Percentiles rank a stretch among this genome's conserved stretches.
These are phyloP conservation scores for Grantiella picta DNA, from an alignment of 2,113 vertebrate genomes.

Conservation along the genomic window DNA sequence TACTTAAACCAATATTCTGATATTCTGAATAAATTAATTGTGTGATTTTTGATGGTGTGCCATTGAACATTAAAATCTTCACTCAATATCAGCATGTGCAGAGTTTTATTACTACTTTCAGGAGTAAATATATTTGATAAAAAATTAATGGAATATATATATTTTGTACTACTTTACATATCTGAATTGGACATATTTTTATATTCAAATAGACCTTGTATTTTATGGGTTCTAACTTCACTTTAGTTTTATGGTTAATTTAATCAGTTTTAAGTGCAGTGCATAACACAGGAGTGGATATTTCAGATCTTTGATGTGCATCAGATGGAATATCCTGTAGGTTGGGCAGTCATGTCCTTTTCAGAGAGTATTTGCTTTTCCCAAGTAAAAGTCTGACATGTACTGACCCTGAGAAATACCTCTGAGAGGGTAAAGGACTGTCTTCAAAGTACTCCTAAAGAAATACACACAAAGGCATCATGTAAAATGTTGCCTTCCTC, in stretches of 20 bases:
- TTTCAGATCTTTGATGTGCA: not conserved
- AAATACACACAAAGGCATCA: not conserved
- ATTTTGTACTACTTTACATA: not conserved
- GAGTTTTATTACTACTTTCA: constrained; percentile 23
- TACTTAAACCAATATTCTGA: not conserved
- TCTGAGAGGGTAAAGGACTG: not conserved
- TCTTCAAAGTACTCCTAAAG: not conserved
- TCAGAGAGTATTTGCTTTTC: not conserved
- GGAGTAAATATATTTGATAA: constrained; percentile 27
- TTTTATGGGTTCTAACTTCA: not conserved
- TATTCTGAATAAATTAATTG: not conserved
- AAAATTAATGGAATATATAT: not conserved
- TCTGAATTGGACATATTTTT: not conserved
- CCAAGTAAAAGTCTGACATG: not conserved
- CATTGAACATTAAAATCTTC: not conserved
- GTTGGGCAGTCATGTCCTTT: not conserved
- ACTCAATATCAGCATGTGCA: not conserved
- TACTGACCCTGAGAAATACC: not conserved
- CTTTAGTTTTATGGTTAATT: not conserved
- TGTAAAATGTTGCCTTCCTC: not conserved
- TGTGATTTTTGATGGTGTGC: not conserved
- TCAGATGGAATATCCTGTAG: not conserved
- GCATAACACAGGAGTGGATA: not conserved
- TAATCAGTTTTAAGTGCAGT: not conserved
- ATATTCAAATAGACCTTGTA: not conserved